Conservation (phyloP, 2,113 vertebrate genomes). For the Fregata magnificens region DNA sequence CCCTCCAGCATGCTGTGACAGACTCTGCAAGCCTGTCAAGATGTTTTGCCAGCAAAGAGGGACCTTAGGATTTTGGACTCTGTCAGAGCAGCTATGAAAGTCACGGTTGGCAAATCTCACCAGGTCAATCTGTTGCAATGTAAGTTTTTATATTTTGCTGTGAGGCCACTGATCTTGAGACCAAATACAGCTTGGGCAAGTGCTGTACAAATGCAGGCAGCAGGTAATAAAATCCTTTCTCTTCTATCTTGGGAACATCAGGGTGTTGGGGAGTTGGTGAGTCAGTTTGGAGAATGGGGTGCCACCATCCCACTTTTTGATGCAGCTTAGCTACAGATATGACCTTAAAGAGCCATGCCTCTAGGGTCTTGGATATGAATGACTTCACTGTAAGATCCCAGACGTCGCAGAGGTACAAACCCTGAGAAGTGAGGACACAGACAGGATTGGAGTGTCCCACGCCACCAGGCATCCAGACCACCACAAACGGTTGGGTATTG, state of each 20-base stretch:
- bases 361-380: not conserved
- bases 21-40: not conserved
- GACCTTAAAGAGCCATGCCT: not conserved
- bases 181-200: not conserved
- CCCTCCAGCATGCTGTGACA: not conserved
- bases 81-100: not conserved
- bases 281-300: not conserved
- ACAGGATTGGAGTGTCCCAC: not conserved
- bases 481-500: not conserved
- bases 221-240: not conserved
- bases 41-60: not conserved
- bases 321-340: not conserved
- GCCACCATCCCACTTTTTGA: not conserved
- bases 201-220: not conserved
- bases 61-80: not conserved
- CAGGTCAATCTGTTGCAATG: not conserved
- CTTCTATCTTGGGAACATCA: not conserved
- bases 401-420: not conserved
- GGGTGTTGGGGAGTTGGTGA: not conserved
- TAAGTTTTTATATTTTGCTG: not conserved
- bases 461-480: not conserved
- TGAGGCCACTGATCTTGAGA: not conserved
- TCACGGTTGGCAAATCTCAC: not conserved
- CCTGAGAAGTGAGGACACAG: not conserved
- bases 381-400: not conserved